Base-by-base conservation (phyloP, 2,113 vertebrate genomes). In the Cyprinodon tularosa region DNA sequence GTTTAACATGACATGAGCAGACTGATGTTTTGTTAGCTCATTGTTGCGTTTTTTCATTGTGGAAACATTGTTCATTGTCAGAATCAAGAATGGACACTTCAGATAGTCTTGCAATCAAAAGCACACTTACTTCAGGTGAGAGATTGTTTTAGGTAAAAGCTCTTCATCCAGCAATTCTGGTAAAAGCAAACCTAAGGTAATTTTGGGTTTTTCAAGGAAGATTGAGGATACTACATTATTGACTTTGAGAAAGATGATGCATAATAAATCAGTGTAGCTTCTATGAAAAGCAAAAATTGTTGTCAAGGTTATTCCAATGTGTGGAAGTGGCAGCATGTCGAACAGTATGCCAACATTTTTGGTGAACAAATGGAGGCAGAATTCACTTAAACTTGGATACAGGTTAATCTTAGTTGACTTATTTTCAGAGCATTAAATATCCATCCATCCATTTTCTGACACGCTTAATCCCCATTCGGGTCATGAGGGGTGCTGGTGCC, bases 1-100 rank as follows among this genome's bases (percentile, higher is more conserved):
- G 40, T n/a, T 71, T 62, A 62, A 68, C 61, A 68, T 71, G 44
- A 67, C 78, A 74, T 29, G 50, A 78, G 66, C 10, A 70, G 37
- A 66, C n/a, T 38, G 37, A 13, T 17, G 60, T 72, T 71, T 37
- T 11, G 22, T 40, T 79, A 66, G 38, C 8, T 1, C 20, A 8
- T 60, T 75, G 75, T 22, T 75, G 73, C 71, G 36, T 7, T 50
- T 40, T 2, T 47, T 59, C 68, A 22, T 72, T 60, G 62, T 39
- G 60, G 40, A 62, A 68, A 67, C 17, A 22, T 66, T 44, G 48
- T 72, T 69, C 72, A 63, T 59, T 77, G 40, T 17, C 71, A 4
- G 15, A 39, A 38, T 63, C 62, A 63, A 39, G 37, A 63, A 37
- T 38, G 14, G 36, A 12, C 13, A 63, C 62, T 63, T 37, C 12